Evolutionary conservation across 2,888 invertebrate genomes (phyloP).

Genomic region (Trachelus troglodyta): DNA sequence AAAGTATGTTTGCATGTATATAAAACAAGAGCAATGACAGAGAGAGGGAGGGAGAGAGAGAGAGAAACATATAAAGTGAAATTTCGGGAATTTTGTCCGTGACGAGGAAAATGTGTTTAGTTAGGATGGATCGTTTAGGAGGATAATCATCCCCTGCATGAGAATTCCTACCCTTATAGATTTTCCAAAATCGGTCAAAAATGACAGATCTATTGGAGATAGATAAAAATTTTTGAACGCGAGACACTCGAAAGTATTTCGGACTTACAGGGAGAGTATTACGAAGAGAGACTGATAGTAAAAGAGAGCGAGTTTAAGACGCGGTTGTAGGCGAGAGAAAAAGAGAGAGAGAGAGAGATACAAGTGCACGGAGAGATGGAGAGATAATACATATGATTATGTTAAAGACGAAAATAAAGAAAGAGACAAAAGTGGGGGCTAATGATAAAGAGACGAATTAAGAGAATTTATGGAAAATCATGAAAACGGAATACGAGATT

Average conservation of each 20-base stretch:
- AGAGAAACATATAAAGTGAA: not conserved
- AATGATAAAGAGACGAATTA: not conserved
- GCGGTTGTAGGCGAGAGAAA: not conserved
- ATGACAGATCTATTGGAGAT: not conserved
- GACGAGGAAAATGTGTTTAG: not conserved
- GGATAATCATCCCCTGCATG: not conserved
- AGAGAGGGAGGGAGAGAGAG: not conserved
- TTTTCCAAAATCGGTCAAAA: not conserved
- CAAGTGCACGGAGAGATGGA: slow-evolving; percentile 41
- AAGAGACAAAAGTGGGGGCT: slow-evolving; percentile 59
- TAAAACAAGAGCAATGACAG: slow-evolving; percentile 19
- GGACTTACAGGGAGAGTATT: no score
- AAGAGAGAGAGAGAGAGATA: slow-evolving; percentile 1
- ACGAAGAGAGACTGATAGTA: not conserved
- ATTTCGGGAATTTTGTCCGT: not conserved
- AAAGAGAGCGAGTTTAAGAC: not conserved
- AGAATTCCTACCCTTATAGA: not conserved
- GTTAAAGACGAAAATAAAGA: not conserved
- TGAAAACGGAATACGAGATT: not conserved
- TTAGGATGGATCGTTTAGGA: not conserved
- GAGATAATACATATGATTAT: not conserved
- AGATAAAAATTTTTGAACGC: not conserved
- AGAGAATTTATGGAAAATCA: not conserved
- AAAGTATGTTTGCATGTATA: slow-evolving; percentile 3
- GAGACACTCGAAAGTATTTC: not conserved